Evolutionary conservation across 2,113 vertebrate genomes (phyloP).

Genomic region (Ia io): DNA sequence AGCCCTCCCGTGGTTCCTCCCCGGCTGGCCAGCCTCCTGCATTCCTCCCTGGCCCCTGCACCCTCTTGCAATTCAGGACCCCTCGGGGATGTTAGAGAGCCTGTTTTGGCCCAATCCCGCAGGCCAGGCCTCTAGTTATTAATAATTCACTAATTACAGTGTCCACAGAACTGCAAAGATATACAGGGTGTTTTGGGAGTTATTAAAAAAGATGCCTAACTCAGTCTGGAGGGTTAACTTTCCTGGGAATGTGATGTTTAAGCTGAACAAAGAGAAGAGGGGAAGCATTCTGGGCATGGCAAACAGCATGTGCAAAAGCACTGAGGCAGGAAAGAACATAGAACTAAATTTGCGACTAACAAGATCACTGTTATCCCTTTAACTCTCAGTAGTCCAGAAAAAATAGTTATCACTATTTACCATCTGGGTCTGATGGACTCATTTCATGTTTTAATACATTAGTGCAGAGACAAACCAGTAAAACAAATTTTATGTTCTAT

Average conservation of each 20-base stretch:
- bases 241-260: background rate
- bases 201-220: background rate
- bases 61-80: too few species aligned
- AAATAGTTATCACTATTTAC: background rate
- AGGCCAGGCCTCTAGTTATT: too few species aligned
- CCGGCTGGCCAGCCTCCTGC: too few species aligned
- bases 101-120: too few species aligned
- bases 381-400: background rate
- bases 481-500: too few species aligned
- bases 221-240: background rate
- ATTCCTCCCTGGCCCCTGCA: too few species aligned
- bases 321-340: background rate
- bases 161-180: background rate
- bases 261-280: background rate
- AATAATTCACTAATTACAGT: background rate
- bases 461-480: too few species aligned
- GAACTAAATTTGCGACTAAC: background rate
- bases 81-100: too few species aligned
- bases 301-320: conserved; percentile 15
- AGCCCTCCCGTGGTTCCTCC: too few species aligned
- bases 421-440: background rate
- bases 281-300: background rate
- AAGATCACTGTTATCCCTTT: background rate
- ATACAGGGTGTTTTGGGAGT: background rate
- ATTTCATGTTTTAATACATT: background rate